Evolutionary conservation across 2,888 invertebrate species (phyloP).

Genomic region (Tholera decimalis): DNA sequence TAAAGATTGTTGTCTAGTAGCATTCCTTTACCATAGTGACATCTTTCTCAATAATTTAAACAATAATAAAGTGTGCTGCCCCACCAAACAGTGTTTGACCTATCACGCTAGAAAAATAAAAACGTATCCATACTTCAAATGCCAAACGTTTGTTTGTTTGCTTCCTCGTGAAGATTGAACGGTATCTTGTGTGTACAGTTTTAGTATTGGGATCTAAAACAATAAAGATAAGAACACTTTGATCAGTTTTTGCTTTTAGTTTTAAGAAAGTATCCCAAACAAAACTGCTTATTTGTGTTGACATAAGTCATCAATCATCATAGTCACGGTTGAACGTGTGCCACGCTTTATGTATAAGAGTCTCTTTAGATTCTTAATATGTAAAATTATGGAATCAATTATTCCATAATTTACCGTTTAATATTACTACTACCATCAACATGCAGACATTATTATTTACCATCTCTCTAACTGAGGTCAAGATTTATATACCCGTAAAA

Average conservation of each 20-base stretch:
- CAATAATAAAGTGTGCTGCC: constrained; percentile 1
- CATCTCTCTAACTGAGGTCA: no score
- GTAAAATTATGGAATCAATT: constrained; percentile 35
- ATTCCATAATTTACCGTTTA: no score
- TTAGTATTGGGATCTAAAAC: constrained; percentile 38
- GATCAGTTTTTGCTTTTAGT: constrained; percentile 50
- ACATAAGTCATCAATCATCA: constrained; percentile 38
- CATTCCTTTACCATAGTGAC: neutral
- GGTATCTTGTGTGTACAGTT: constrained; percentile 45
- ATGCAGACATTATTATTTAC: no score
- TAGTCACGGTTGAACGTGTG: constrained; percentile 32
- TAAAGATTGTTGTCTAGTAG: neutral
- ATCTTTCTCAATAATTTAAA: neutral
- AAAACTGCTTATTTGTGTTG: constrained; percentile 40
- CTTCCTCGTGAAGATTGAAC: constrained; percentile 51
- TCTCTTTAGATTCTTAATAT: constrained; percentile 24
- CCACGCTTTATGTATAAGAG: constrained; percentile 39
- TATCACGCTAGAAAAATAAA: constrained; percentile 46
- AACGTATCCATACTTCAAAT: constrained; percentile 40
- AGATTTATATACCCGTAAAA: no score
- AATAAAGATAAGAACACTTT: constrained; percentile 38
- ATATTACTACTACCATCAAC: no score
- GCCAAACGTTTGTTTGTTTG: constrained; percentile 50
- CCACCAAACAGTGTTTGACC: constrained; percentile 31
- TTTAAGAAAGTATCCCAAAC: constrained; percentile 47